Conservation (phyloP, 2,113 vertebrate species). For the Seriola quinqueradiata region DNA sequence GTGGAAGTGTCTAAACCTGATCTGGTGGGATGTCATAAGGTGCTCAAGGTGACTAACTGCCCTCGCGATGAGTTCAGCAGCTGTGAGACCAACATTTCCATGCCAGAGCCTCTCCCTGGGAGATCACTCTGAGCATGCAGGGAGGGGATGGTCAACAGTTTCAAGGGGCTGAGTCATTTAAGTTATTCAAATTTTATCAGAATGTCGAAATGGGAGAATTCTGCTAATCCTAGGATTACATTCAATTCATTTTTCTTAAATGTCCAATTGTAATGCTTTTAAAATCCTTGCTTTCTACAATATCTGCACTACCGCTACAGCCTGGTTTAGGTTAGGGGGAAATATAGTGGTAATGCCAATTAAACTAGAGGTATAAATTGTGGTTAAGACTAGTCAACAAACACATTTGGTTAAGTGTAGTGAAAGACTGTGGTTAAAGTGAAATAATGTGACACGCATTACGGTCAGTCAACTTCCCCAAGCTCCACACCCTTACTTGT, state of each 20-base stretch:
- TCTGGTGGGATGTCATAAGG: constrained; percentile 30
- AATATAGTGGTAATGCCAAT: background rate
- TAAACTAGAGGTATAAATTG: background rate
- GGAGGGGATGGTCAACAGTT: constrained; percentile 1
- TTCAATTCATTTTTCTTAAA: too few relatives aligned
- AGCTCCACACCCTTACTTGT: background rate
- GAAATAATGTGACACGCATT: background rate
- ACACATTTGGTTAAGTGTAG: background rate
- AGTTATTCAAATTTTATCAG: background rate
- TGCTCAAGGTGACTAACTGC: constrained; percentile 28
- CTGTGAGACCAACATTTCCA: constrained; percentile 62
- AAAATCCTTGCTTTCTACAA: background rate
- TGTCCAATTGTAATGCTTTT: background rate
- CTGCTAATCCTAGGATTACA: too few relatives aligned
- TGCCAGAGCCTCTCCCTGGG: constrained; percentile 11
- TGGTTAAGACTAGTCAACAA: constrained; percentile 6
- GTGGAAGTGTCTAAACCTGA: constrained; percentile 29
- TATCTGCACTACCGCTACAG: background rate
- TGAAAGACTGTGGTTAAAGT: constrained; percentile 14
- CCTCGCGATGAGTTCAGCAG: constrained; percentile 76
- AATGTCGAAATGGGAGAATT: too few relatives aligned
- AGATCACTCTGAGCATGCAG: constrained; percentile 20
- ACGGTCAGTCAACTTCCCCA: background rate
- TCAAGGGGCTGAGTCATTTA: constrained; percentile 8
- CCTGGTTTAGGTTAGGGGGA: background rate